Evolutionary conservation across 2,888 invertebrate genomes (phyloP), one percentile per base, ranked within the genome.

Genomic region (Coelogynopora nodosa): DNA sequence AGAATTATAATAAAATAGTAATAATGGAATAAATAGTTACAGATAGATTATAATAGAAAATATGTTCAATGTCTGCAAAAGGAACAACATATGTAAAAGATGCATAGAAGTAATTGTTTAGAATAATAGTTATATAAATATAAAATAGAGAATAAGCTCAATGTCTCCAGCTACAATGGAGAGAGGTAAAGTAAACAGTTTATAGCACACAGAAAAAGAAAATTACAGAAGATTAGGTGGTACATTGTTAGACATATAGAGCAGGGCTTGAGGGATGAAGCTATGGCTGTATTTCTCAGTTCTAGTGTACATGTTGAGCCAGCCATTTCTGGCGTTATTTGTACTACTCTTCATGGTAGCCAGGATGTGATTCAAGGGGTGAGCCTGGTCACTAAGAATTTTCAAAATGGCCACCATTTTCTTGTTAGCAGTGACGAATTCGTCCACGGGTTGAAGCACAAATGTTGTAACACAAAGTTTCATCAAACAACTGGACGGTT

Each of bases 241-340:
- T 74, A 74, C 74, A 74, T 74, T 74, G 74, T 74, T 74, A 74
- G 74, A 74, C 74, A 74, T 74, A 74, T 74, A 74, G 74, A 74
- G 74, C 74, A 74, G 74, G 74, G 74, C 74, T 74, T 74, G 74
- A 74, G 74, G 74, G 74, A 74, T 74, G 74, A 74, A 74, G 74
- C 74, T 74, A 74, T 74, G 74, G 74, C 74, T 74, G 74, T 74
- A 74, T 74, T 74, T 74, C 74, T 74, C 74, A 26, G 74, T 74
- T 74, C 74, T 74, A 26, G 74, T 74, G 74, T 74, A 74, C 74
- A 74, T 74, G 74, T 74, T 74, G 74, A 74, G 74, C 74, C 74
- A 74, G 74, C 74, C 74, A 74, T 74, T 74, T 74, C 74, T 74
- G 74, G 74, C 23, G 74, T 74, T 74, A 74, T 74, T 74, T 74